These are phyloP conservation scores for Falco cherrug DNA, from an alignment of 2,797 vertebrate species.

Conservation along the genomic window DNA sequence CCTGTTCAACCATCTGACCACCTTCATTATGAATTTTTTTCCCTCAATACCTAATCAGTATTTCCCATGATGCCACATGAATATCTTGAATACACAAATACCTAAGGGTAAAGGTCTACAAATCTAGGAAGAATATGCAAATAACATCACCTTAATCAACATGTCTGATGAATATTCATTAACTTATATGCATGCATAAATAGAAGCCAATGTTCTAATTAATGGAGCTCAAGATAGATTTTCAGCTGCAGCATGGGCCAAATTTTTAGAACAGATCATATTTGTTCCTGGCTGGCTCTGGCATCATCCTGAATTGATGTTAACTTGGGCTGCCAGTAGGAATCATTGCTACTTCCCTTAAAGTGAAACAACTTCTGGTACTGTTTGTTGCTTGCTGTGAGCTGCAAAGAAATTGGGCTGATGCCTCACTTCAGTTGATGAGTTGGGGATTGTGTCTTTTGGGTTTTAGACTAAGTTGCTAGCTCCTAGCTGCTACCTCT, in stretches of 20 bases:
- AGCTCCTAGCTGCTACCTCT: not conserved
- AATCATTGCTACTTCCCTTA: not conserved
- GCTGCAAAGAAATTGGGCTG: not conserved
- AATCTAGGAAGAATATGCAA: slow-evolving; percentile 10
- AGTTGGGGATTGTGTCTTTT: not conserved
- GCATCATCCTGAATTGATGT: not conserved
- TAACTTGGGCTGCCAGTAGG: not conserved
- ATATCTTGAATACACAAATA: slow-evolving; percentile 10
- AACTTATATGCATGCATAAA: slow-evolving; percentile 11
- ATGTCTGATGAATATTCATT: slow-evolving; percentile 43
- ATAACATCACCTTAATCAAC: slow-evolving; percentile 38
- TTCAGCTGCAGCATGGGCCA: not conserved
- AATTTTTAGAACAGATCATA: not conserved
- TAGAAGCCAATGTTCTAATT: slow-evolving; percentile 24
- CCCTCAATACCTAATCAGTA: not conserved
- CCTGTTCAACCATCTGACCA: not conserved
- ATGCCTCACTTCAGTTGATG: not conserved
- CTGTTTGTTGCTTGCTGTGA: not conserved
- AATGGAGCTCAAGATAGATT: not conserved
- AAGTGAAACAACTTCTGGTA: not conserved
- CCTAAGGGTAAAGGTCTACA: slow-evolving; percentile 12
- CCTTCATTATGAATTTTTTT: not conserved
- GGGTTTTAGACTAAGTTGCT: not conserved
- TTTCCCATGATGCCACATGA: not conserved
- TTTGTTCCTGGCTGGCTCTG: not conserved